These are phyloP conservation scores for Pampusana beccarii DNA, from an alignment of 2,113 vertebrate genomes.

Conservation along the genomic window DNA sequence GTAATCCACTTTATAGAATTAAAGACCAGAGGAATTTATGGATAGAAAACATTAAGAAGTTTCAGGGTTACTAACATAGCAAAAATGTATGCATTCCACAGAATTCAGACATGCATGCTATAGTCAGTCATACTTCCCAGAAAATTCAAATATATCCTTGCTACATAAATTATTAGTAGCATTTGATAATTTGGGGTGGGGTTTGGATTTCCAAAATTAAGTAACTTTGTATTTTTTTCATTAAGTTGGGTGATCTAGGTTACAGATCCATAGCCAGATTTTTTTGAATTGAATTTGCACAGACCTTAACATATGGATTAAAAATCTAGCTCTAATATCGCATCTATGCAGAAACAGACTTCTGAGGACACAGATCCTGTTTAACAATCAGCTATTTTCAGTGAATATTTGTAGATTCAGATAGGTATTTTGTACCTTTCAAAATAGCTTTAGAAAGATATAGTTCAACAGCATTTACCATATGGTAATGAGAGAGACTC, in stretches of 20 bases:
- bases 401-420: background rate
- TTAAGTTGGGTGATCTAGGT: background rate
- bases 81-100: background rate
- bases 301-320: background rate
- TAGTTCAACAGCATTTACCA: background rate
- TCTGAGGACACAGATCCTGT: background rate
- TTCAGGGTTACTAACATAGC: background rate
- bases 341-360: rapidly evolving
- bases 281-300: background rate
- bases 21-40: background rate
- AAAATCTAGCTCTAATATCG: background rate
- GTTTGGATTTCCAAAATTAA: background rate
- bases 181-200: background rate
- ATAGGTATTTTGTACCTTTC: background rate
- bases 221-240: background rate
- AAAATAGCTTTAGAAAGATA: background rate
- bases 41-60: background rate
- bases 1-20: background rate
- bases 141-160: background rate
- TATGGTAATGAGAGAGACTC: background rate
- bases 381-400: background rate
- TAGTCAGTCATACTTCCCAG: background rate
- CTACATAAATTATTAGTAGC: background rate
- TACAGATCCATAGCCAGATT: background rate
- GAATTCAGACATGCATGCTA: background rate